Base-by-base conservation (phyloP, 53 echinoderm and acorn worm species). In the Antedon mediterranea region DNA sequence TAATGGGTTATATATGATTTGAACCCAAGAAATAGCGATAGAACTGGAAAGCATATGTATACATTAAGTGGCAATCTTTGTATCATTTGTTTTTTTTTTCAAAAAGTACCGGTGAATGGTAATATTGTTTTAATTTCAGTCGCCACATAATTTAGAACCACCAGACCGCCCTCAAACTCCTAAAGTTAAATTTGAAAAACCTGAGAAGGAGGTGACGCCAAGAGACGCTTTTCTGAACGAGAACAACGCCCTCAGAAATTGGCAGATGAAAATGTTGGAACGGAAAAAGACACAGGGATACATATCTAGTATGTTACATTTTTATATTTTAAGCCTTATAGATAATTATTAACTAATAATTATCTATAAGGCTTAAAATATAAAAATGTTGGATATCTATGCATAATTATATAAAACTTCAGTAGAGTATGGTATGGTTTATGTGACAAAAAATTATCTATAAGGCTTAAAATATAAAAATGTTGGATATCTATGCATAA, bases 241-340 rank as follows among this genome's bases (percentile, higher is more conserved):
- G 74, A 92, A 92, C 83, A 91, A 85, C 73, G 97, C 97, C 18
- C 83, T 95, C 32, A 84, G 79, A 34, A 91, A 95, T 73, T 95
- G 97, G 97, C 97, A 95, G 79, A 71, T 77, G 43, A 95, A 92
- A 78, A 91, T 95, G 97, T 77, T 91, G 30, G 97, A 95, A 29
- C 87, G 97, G 32, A 95, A 95, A 71, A 87, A 80, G 27, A 89
- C 89, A 74, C 97, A 95, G 74, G 97, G 97, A 33, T 92, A 92
- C 74, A 95, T 95, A 74, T 95, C 97, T 74, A 91, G 97, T 95
- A 82, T 84, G 97, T 85, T 0, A 31, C 11, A 37, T 11, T 37
- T 37, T 37, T 37, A 37, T 37, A 6, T 37, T 6, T 37, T 37
- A n/a, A n/a, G n/a, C n/a, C n/a, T n/a, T n/a, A n/a, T n/a, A n/a